These are phyloP conservation scores for Clupea harengus DNA, from an alignment of 2,113 vertebrate genomes.

Conservation along the genomic window DNA sequence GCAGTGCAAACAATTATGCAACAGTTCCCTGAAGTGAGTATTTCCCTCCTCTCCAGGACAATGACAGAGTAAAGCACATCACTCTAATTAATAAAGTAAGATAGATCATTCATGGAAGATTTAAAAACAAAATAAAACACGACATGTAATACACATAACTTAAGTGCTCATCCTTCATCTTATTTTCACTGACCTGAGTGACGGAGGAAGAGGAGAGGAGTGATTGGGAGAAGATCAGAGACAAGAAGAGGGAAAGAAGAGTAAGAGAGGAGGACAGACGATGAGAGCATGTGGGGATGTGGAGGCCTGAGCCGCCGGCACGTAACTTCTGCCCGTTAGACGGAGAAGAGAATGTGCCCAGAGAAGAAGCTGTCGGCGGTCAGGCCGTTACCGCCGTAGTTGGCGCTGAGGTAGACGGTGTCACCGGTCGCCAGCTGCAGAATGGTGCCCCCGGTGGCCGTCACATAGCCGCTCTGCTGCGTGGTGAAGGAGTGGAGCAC, in stretches of 20 bases:
- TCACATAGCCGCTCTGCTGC: neutral
- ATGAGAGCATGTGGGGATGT: neutral
- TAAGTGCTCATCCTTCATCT: neutral
- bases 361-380: slow-evolving; percentile 57
- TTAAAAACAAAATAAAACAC: neutral
- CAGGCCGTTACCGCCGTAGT: neutral
- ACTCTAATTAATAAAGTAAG: no score
- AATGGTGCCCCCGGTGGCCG: slow-evolving; percentile 48
- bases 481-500: slow-evolving; percentile 58
- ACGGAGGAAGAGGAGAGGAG: neutral
- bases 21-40: neutral
- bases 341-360: slow-evolving; percentile 54
- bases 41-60: neutral
- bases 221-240: neutral
- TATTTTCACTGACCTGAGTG: neutral
- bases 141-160: neutral
- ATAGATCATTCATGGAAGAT: neutral
- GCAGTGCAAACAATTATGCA: neutral
- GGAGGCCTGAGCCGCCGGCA: no score
- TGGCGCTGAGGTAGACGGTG: slow-evolving; percentile 49
- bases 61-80: neutral
- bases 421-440: slow-evolving; percentile 47
- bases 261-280: neutral
- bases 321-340: neutral
- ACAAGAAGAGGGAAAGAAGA: neutral